Evolutionary conservation across 2,113 vertebrate species (phyloP).

Genomic region (Cephalopterus ornatus): DNA sequence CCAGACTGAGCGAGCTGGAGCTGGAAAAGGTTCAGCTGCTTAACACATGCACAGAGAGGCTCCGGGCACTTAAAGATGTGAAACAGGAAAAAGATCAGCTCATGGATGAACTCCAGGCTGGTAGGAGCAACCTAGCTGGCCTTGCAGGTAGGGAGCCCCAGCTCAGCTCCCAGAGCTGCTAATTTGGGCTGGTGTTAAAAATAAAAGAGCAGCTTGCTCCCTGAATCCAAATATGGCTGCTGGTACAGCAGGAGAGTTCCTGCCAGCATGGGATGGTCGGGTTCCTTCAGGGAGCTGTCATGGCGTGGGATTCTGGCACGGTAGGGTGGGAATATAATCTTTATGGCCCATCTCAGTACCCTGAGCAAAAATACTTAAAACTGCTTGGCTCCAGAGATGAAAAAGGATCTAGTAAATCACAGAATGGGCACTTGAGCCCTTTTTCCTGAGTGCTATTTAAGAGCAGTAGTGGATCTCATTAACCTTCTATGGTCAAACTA

Average conservation of each 20-base stretch:
- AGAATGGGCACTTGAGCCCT: not conserved
- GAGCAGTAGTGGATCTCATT: not conserved
- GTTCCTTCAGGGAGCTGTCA: not conserved
- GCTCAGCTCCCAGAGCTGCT: not conserved
- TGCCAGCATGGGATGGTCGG: not conserved
- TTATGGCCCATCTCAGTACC: not conserved
- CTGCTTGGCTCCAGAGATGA: not conserved
- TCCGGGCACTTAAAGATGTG: constrained; percentile 64
- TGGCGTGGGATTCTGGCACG: not conserved
- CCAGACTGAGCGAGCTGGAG: constrained; percentile 69
- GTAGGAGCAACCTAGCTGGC: constrained; percentile 54
- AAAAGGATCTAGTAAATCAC: not conserved
- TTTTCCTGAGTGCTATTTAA: not conserved
- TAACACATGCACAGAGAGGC: constrained; percentile 66
- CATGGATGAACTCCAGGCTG: constrained; percentile 67
- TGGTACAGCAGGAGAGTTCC: not conserved
- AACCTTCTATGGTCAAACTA: not conserved
- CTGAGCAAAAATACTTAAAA: not conserved
- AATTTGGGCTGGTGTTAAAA: constrained; percentile 26
- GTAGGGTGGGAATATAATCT: not conserved
- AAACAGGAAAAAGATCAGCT: constrained; percentile 76
- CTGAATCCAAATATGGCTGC: not conserved
- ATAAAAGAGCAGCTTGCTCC: not conserved
- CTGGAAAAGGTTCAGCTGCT: constrained; percentile 71
- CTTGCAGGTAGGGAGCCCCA: constrained; percentile 71